Base-by-base conservation (phyloP, 2,888 invertebrate genomes). In the Drosophila quinaria region DNA sequence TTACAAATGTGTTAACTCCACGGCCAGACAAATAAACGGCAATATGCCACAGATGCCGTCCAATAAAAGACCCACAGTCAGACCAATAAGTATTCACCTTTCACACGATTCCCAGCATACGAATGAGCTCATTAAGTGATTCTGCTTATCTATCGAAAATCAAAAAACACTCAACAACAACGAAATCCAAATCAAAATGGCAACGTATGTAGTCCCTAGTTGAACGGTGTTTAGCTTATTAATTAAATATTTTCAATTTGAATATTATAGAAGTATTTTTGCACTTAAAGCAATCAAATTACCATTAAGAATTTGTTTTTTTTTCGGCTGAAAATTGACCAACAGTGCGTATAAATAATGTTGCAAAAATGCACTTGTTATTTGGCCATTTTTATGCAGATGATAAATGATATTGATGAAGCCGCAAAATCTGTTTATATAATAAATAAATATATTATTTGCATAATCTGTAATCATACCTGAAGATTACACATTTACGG, bases 41-140 rank as follows among this genome's bases (percentile, higher is more conserved):
- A 33, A 50, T 50, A 17, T 50, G 33, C 17, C 49, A 63, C 72
- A 71, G 71, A 79, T 61, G 66, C 52, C 42, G 44, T 50, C 49
- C 35, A 68, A 49, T 63, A 42, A 70, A 52, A 61, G 50, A 31
- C 13, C 19, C 22, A 54, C 51, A 44, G 54, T 46, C 58, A 68
- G 41, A 50, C 55, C 59, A 54, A 50, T 35, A 67, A 65, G 52
- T 81, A 75, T 75, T 74, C 83, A 85, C 88, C 90, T 83, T 87
- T 83, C 75, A 81, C 78, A 70, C 65, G 61, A 54, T 59, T 59
- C 65, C 58, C 55, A 54, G 90, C 88, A 83, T 83, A 81, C 86
- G 72, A 83, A 83, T 87, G 88, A 39, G 75, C 79, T 65, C 79
- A 87, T 89, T 89, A 75, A 41, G 19, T 33, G 37, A 39, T 74